phyloP scores from a whole-genome alignment of 2,113 vertebrate species.

The Micronycteris hirsuta region DNA sequence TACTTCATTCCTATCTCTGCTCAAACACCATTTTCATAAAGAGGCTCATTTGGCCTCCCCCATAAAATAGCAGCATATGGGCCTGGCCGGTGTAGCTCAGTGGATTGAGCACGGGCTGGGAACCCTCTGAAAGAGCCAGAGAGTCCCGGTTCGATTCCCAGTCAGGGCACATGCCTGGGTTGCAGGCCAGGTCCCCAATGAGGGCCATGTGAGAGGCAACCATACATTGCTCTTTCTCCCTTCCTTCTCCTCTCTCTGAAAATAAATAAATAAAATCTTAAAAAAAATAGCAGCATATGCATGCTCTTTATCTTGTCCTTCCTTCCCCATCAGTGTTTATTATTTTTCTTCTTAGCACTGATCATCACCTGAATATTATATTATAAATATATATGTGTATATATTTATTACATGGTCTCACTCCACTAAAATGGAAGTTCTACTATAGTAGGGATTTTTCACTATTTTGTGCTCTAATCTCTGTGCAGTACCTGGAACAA shows the following conservation, averaged over 20 bases:
- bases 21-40: background rate
- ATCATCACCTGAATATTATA: background rate
- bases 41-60: background rate
- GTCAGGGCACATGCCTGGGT: no score
- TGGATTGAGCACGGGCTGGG: no score
- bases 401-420: background rate
- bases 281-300: fast-evolving
- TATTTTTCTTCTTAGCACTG: background rate
- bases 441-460: background rate
- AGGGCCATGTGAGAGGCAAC: no score
- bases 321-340: background rate
- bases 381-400: background rate
- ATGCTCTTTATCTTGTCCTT: background rate
- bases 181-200: no score
- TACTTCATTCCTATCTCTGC: background rate
- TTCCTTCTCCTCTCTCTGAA: no score
- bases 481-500: background rate
- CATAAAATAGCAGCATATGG: background rate
- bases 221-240: no score
- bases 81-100: no score
- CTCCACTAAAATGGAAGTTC: background rate
- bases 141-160: no score
- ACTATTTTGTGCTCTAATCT: background rate
- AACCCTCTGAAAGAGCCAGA: no score
- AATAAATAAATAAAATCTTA: no score